phyloP scores from a whole-genome alignment of 2,888 invertebrate genomes.

The Tiliacea aurago region DNA sequence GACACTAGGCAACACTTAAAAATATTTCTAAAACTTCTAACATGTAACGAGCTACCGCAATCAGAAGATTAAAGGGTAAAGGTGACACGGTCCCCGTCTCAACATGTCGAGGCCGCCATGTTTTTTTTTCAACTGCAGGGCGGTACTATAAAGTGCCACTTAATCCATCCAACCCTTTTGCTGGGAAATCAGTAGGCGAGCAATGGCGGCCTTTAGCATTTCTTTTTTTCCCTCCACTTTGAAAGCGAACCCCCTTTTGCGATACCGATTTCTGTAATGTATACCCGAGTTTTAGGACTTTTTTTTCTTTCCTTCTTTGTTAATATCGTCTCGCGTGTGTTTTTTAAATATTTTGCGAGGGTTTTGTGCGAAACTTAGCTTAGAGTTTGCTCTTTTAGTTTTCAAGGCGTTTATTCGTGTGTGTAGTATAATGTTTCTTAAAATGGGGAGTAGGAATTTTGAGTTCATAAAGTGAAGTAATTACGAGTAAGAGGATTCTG shows the following conservation, averaged over 20 bases:
- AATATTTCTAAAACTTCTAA: conserved; percentile 20
- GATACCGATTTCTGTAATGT: conserved; percentile 81
- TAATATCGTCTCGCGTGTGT: conserved; percentile 39
- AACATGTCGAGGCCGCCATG: conserved; percentile 75
- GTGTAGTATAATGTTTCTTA: conserved; percentile 8
- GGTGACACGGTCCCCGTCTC: conserved; percentile 71
- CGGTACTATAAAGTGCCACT: conserved; percentile 87
- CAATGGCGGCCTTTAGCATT: conserved; percentile 75
- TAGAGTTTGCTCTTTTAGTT: conserved; percentile 41
- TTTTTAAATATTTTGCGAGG: conserved; percentile 31
- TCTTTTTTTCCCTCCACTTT: conserved; percentile 83
- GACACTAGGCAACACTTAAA: conserved; percentile 19
- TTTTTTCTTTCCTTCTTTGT: conserved; percentile 30
- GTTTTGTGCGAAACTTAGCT: conserved; percentile 44
- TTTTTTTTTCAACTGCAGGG: conserved; percentile 82
- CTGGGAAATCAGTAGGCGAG: conserved; percentile 87
- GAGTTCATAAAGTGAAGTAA: neutral
- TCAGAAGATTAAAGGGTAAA: conserved; percentile 85
- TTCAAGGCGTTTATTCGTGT: conserved; percentile 19
- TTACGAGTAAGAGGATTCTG: neutral
- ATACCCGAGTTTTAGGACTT: conserved; percentile 78
- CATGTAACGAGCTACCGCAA: conserved; percentile 66
- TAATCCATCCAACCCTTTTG: conserved; percentile 85
- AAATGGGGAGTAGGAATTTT: neutral
- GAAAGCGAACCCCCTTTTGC: conserved; percentile 84